Conservation (phyloP, 2,888 invertebrate genomes). For the Empis livida region DNA sequence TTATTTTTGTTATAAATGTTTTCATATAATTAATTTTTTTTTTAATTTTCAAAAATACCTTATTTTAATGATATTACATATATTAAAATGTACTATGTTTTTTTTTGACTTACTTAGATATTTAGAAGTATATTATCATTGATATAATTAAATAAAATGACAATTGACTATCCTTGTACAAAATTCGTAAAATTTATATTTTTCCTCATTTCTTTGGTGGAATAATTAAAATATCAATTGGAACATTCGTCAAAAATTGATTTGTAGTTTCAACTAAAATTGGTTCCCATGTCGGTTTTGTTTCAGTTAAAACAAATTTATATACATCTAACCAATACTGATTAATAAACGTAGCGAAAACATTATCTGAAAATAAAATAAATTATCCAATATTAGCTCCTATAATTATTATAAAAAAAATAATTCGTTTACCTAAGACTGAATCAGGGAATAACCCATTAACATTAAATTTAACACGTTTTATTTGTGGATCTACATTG, state of each 20-base stretch:
- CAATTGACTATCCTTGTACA: too few relatives aligned
- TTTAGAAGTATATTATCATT: too few relatives aligned
- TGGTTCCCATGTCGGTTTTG: conserved; percentile 13
- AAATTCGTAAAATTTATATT: neutral
- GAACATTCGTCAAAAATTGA: conserved; percentile 12
- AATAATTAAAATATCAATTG: conserved; percentile 11
- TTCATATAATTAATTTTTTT: too few relatives aligned
- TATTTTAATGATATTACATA: too few relatives aligned
- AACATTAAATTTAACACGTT: conserved; percentile 45
- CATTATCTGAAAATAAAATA: conserved; percentile 29
- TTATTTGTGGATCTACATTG: conserved; percentile 49
- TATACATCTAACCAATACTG: conserved; percentile 38
- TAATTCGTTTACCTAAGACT: conserved; percentile 45
- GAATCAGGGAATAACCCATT: conserved; percentile 48
- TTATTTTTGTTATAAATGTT: too few relatives aligned
- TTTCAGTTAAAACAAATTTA: conserved; percentile 30
- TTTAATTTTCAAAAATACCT: too few relatives aligned
- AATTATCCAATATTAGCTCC: neutral
- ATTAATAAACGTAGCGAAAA: conserved; percentile 35
- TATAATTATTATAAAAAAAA: neutral
- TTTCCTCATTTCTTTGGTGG: neutral
- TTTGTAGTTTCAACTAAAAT: conserved; percentile 11
- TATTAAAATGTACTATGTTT: too few relatives aligned
- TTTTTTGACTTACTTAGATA: too few relatives aligned
- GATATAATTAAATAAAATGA: too few relatives aligned